Conservation (phyloP, 2,888 invertebrate species). For the Micropterix aruncella region DNA sequence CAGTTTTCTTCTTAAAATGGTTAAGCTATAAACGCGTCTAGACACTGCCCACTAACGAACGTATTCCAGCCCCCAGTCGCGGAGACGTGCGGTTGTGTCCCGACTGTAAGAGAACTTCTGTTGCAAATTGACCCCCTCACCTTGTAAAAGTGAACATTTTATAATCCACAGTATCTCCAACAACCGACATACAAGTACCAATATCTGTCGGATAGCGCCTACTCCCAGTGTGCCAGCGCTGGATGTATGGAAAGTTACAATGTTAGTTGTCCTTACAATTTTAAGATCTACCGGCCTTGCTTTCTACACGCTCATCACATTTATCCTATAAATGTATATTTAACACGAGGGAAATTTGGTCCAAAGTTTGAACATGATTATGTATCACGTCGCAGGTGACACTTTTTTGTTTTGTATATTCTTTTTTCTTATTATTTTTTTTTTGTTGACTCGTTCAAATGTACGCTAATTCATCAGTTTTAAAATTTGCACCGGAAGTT, state of each 20-base stretch:
- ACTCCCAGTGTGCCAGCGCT: not conserved
- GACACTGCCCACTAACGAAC: too few relatives aligned
- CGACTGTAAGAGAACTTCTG: not conserved
- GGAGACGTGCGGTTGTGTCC: not conserved
- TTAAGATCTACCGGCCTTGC: not conserved
- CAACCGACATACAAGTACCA: not conserved
- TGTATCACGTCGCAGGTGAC: not conserved
- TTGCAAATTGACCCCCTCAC: not conserved
- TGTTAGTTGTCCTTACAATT: not conserved
- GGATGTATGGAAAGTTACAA: not conserved
- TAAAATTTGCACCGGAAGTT: not conserved
- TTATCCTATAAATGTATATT: not conserved
- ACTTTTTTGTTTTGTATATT: too few relatives aligned
- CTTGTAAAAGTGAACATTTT: not conserved
- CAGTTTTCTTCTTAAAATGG: not conserved
- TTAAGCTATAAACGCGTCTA: not conserved
- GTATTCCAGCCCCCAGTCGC: not conserved
- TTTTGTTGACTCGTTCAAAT: not conserved
- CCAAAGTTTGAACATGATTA: not conserved
- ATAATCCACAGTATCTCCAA: not conserved
- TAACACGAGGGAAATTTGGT: not conserved
- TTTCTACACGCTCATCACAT: not conserved
- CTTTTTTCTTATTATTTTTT: too few relatives aligned
- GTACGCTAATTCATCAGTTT: not conserved
- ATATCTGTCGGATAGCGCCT: not conserved